phyloP scores from a whole-genome alignment of 53 echinoderm and acorn worm species.

The Luidia sarsii region DNA sequence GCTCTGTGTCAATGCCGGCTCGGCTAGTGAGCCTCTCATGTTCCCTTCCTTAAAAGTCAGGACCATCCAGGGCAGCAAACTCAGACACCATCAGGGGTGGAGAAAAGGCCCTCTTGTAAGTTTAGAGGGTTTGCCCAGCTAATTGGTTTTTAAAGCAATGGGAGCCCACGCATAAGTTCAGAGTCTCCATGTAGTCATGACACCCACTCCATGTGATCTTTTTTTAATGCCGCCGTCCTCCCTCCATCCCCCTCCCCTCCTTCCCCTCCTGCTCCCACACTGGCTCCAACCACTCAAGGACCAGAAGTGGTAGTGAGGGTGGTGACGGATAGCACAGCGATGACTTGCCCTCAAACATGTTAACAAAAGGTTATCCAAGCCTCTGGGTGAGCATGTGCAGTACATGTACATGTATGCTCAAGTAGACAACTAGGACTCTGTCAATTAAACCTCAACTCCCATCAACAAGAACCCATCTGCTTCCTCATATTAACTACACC shows the following conservation, averaged over 20 bases:
- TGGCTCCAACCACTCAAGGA: too few species aligned
- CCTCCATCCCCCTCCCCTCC: background rate
- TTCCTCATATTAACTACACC: too few species aligned
- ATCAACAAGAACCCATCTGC: too few species aligned
- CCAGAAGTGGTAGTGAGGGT: too few species aligned
- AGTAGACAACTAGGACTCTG: too few species aligned
- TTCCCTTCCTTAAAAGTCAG: background rate
- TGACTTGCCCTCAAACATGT: too few species aligned
- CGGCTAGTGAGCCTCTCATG: background rate
- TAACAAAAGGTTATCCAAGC: too few species aligned
- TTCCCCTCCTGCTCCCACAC: too few species aligned
- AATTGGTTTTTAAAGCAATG: conserved; percentile 46
- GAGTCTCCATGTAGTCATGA: conserved; percentile 35
- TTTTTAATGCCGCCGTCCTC: background rate
- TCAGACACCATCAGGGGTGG: background rate
- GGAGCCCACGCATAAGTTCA: conserved; percentile 23
- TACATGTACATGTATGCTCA: too few species aligned
- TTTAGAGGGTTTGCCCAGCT: conserved; percentile 43
- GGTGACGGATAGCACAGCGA: too few species aligned
- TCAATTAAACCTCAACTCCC: too few species aligned
- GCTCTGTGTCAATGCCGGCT: conserved; percentile 14
- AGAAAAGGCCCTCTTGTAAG: background rate
- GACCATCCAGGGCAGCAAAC: conserved; percentile 17
- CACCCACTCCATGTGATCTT: conserved; percentile 2
- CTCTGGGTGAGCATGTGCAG: too few species aligned